Evolutionary conservation across 2,113 vertebrate species (phyloP).

Genomic region (Calidris pygmaea): DNA sequence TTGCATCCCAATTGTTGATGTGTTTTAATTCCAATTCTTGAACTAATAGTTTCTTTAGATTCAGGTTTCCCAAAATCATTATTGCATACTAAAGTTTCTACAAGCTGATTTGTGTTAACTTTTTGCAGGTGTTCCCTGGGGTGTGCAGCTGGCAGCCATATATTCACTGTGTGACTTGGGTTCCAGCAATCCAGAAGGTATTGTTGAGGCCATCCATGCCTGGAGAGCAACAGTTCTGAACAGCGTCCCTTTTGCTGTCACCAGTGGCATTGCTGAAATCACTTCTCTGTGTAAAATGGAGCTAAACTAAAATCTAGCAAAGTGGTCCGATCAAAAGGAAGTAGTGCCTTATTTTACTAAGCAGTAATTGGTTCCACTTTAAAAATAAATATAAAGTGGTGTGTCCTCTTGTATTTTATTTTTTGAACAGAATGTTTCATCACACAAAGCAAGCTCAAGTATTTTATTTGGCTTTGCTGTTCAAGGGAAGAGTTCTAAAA

Average conservation of each 20-base stretch:
- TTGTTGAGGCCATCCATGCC: conserved; percentile 76
- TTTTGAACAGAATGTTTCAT: conserved; percentile 1
- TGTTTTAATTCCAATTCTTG: background rate
- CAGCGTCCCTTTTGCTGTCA: conserved; percentile 79
- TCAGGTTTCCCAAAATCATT: background rate
- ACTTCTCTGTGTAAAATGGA: conserved; percentile 70
- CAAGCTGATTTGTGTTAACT: background rate
- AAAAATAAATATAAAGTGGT: background rate
- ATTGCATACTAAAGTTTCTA: background rate
- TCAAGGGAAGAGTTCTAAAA: background rate
- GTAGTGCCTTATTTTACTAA: conserved; percentile 46
- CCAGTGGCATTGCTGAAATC: conserved; percentile 81
- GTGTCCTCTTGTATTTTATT: background rate
- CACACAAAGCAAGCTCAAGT: background rate
- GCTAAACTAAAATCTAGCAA: background rate
- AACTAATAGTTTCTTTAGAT: background rate
- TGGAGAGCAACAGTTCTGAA: conserved; percentile 78
- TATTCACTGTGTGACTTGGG: conserved; percentile 90
- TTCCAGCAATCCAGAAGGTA: conserved; percentile 84
- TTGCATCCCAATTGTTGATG: background rate
- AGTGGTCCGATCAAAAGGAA: background rate
- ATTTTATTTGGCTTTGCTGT: conserved; percentile 47
- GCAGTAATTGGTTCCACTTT: background rate
- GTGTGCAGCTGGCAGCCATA: conserved; percentile 89
- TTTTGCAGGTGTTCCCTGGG: conserved; percentile 87